Percentiles rank a stretch among this genome's conserved stretches.
Evolutionary conservation across 2,797 vertebrate species (phyloP).

Genomic region (Amniataba percoides): DNA sequence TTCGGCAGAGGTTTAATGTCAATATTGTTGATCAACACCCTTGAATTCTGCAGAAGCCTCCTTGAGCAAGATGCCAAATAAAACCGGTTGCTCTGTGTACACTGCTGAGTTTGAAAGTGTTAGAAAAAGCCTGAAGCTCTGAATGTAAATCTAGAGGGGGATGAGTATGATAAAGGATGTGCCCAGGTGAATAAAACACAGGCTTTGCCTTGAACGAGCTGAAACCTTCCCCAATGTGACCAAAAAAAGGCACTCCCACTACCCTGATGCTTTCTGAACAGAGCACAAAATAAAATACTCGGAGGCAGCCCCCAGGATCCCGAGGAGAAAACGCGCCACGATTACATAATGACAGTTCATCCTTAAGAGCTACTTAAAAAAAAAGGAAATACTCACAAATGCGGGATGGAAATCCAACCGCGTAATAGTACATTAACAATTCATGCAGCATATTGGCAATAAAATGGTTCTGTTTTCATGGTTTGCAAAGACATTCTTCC

Average conservation of each 20-base stretch:
- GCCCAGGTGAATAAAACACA: constrained; percentile 56
- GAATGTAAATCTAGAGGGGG: constrained; percentile 51
- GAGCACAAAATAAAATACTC: constrained; percentile 59
- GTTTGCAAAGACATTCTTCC: constrained; percentile 45
- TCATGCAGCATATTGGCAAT: constrained; percentile 72
- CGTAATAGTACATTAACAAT: constrained; percentile 74
- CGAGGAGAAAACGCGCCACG: constrained; percentile 42
- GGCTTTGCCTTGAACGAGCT: constrained; percentile 36
- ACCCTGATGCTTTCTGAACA: constrained; percentile 33
- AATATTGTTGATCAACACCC: not conserved
- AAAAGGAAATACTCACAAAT: constrained; percentile 60
- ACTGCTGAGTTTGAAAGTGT: constrained; percentile 19
- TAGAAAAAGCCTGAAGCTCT: constrained; percentile 34
- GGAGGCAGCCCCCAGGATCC: constrained; percentile 63
- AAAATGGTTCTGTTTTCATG: constrained; percentile 52
- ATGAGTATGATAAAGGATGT: constrained; percentile 25
- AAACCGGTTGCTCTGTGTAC: constrained; percentile 9
- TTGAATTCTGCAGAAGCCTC: not conserved
- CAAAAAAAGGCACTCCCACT: constrained; percentile 46
- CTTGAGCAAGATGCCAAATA: constrained; percentile 2
- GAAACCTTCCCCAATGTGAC: constrained; percentile 48
- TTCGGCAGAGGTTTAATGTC: constrained; percentile 5
- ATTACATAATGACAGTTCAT: constrained; percentile 73
- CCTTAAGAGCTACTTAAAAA: constrained; percentile 70
- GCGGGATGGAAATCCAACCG: constrained; percentile 55